phyloP scores from a whole-genome alignment of 2,888 invertebrate genomes.

The Andrena bucephala region DNA sequence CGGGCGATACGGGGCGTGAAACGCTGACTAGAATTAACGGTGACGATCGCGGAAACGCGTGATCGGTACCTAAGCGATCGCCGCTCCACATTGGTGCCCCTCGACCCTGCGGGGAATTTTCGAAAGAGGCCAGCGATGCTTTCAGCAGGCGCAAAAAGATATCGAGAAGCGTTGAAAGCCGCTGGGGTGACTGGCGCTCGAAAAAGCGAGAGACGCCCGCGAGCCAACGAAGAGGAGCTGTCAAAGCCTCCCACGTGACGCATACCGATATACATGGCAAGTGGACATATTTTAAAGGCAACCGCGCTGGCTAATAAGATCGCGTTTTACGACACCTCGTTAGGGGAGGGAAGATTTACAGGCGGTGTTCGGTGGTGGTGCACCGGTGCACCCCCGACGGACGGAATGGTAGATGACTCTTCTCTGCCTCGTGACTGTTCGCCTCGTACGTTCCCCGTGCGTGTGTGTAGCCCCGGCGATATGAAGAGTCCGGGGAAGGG shows the following conservation, averaged over 20 bases:
- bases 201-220: slow-evolving; percentile 4
- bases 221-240: slow-evolving; percentile 46
- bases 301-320: slow-evolving; percentile 82
- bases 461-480: slow-evolving; percentile 60
- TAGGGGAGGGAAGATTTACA: slow-evolving; percentile 82
- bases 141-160: neutral
- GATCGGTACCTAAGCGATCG: no score
- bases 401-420: slow-evolving; percentile 59
- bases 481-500: slow-evolving; percentile 66
- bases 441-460: neutral
- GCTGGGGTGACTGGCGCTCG: neutral
- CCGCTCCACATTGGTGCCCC: no score
- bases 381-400: slow-evolving; percentile 47
- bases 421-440: neutral
- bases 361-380: slow-evolving; percentile 68
- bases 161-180: slow-evolving; percentile 25
- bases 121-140: neutral
- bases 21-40: slow-evolving; percentile 22
- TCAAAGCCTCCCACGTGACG: slow-evolving; percentile 61
- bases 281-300: slow-evolving; percentile 68
- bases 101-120: neutral
- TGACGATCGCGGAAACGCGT: neutral
- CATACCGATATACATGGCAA: slow-evolving; percentile 46
- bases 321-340: slow-evolving; percentile 84
- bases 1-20: slow-evolving; percentile 32